phyloP scores from a whole-genome alignment of 1,140 invertebrate species.

The Pseudomyrmex pallidus region DNA sequence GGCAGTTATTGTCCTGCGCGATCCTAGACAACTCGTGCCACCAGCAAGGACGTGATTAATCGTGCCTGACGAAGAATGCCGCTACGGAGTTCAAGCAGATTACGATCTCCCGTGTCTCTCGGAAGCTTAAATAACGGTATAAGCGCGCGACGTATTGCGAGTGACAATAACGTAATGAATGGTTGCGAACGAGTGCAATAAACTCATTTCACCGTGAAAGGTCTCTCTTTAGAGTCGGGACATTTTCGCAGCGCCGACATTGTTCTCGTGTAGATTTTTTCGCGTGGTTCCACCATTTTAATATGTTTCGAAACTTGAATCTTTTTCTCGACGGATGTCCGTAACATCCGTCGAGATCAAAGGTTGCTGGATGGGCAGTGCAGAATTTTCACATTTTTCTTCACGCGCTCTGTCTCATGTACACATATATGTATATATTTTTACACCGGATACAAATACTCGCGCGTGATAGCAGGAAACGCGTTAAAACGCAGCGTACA shows the following conservation, averaged over 20 bases:
- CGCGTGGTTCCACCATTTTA: neutral
- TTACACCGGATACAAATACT: conserved; percentile 33
- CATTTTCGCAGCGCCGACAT: neutral
- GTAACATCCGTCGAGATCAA: neutral
- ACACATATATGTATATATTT: conserved; percentile 6
- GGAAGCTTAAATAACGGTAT: conserved; percentile 30
- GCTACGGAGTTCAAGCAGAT: conserved; percentile 22
- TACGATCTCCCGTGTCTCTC: conserved; percentile 9
- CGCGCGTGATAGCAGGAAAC: conserved; percentile 15
- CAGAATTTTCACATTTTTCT: neutral
- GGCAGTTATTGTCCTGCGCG: neutral
- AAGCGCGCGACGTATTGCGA: neutral
- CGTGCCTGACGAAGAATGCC: conserved; percentile 65
- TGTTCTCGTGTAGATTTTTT: neutral
- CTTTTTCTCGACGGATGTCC: neutral
- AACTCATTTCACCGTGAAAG: neutral
- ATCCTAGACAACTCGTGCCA: conserved; percentile 48
- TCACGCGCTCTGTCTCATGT: conserved; percentile 10
- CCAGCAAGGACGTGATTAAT: conserved; percentile 66
- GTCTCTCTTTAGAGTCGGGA: neutral
- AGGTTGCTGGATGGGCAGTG: neutral
- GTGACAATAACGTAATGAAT: neutral
- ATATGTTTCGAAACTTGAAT: neutral
- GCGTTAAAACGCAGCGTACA: conserved; percentile 1
- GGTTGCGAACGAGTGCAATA: neutral